Evolutionary conservation across 1,140 invertebrate genomes (phyloP).

Genomic region (Saccostrea cuccullata): DNA sequence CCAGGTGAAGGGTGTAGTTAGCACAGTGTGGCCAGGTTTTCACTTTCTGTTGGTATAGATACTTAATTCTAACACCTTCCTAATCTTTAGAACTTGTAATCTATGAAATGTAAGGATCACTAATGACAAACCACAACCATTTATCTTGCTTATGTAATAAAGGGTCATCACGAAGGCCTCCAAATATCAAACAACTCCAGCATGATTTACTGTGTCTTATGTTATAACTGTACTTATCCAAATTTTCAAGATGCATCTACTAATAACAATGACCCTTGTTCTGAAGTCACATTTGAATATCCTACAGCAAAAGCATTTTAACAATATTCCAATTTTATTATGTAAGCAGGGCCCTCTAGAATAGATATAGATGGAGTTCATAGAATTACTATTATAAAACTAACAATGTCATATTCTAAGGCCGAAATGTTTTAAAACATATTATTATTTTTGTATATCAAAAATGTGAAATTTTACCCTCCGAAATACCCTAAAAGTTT

Average conservation of each 20-base stretch:
- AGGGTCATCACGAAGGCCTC: neutral
- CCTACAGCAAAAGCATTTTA: neutral
- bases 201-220: neutral
- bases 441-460: no score
- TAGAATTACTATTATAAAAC: no score
- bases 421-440: no score
- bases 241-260: neutral
- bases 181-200: neutral
- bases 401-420: no score
- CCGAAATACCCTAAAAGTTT: no score
- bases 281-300: neutral
- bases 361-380: no score
- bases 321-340: neutral
- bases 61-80: conserved; percentile 12
- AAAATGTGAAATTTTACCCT: no score
- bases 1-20: conserved; percentile 10
- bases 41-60: neutral
- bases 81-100: conserved; percentile 13
- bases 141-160: conserved; percentile 27
- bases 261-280: neutral
- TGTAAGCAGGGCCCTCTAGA: no score
- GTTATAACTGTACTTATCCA: neutral
- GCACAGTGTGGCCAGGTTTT: neutral
- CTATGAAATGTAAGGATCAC: conserved; percentile 20
- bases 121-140: conserved; percentile 2